Evolutionary conservation across 2,797 vertebrate genomes (phyloP).

Genomic region (Calcarius lapponicus): DNA sequence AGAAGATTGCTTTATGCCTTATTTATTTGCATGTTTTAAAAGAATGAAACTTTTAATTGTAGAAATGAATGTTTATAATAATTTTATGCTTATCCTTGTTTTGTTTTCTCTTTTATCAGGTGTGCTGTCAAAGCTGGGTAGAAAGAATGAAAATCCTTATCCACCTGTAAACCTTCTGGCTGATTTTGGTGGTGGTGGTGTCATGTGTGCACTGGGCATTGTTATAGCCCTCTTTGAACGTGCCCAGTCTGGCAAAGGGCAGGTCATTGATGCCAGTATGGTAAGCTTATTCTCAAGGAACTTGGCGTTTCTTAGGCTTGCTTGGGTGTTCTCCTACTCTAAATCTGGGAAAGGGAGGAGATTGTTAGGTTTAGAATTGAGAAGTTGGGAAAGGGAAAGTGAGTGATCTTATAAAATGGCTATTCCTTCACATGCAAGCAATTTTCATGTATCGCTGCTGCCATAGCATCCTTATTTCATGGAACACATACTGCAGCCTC

Average conservation of each 20-base stretch:
- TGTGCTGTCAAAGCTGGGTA: constrained; percentile 88
- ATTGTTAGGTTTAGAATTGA: background rate
- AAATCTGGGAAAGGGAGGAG: background rate
- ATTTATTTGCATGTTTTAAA: background rate
- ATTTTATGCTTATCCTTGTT: background rate
- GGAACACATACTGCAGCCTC: background rate
- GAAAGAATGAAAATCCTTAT: constrained; percentile 83
- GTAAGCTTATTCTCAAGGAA: constrained; percentile 73
- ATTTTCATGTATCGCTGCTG: background rate
- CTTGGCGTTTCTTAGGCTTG: background rate
- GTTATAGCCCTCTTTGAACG: constrained; percentile 88
- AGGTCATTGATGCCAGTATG: constrained; percentile 92
- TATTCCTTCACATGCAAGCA: background rate
- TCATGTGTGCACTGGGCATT: constrained; percentile 88
- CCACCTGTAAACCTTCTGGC: constrained; percentile 89
- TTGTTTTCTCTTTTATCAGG: constrained; percentile 74
- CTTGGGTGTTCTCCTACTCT: background rate
- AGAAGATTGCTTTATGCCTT: background rate
- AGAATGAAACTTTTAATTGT: background rate
- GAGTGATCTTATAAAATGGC: background rate
- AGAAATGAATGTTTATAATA: background rate
- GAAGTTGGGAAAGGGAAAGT: background rate
- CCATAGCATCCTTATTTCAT: background rate
- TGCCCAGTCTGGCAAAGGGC: constrained; percentile 86
- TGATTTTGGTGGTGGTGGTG: constrained; percentile 91